Evolutionary conservation across 2,113 vertebrate species (phyloP), one percentile per base, ranked within the genome.

Genomic region (Caloenas nicobarica): DNA sequence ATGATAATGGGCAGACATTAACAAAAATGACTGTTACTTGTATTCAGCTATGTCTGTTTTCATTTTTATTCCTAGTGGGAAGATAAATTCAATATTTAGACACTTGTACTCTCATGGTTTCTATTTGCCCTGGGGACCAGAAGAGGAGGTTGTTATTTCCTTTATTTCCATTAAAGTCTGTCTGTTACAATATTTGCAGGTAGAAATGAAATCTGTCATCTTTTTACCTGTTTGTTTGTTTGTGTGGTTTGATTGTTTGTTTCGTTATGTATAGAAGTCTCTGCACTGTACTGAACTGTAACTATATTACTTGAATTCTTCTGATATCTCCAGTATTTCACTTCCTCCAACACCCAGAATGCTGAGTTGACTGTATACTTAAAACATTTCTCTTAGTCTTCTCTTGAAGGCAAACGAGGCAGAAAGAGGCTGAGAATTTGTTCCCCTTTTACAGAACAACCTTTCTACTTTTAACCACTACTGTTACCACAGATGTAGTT

Each of bases 131-230:
- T 71, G 29, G 31, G 23, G 71, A 91, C 11, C 50, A 77, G 83
- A 85, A 86, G 3, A 78, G 2, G 15, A 94, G 44, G 11, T 38
- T 90, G 28, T 50, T 8, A 88, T 88, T 97, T 95, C 42, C 51
- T 79, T 74, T 69, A 53, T 86, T 94, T 31, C n/a, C 68, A 88
- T 91, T 91, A 86, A 83, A 9, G 50, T 80, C 31, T 25, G 81
- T 93, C 78, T 91, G 61, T 78, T 90, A 61, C 24, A 88, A n/a
- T 88, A 88, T 83, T 91, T 96, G 33, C 48, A 90, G 48, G 53
- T 81, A 80, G 46, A 92, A 93, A 92, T 78, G 1, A 89, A 86
- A 81, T 85, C 29, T 77, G 48, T 48, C 11, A 23, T 4, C 33
- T 12, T 70, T 58, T 70, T n/a, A 14, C 33, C 25, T 51, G 11